Base-by-base conservation (phyloP, 2,113 vertebrate species). In the Forbesichthys agassizii region DNA sequence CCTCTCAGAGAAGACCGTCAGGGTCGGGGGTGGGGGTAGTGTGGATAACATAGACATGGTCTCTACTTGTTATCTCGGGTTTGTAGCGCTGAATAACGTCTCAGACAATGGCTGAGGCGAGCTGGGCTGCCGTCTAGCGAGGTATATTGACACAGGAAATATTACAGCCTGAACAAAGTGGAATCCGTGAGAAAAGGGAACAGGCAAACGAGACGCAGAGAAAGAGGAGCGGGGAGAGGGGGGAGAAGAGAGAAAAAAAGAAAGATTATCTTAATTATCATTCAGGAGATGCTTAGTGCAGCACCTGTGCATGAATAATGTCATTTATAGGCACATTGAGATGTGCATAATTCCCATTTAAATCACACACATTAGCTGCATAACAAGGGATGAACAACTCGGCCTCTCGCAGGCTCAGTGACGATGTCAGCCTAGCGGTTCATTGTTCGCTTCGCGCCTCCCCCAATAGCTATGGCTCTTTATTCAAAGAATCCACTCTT, bases 241-340 rank as follows among this genome's bases (percentile, higher is more conserved):
- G 33, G 47, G 36, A 6, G 33, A 33, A 54, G 20, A 33, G 16
- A 67, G 73, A 80, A 80, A 90, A 82, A 88, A 76, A 86, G 83
- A 91, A 90, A 91, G 91, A 93, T 93, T 93, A 93, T 92, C 93
- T 94, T 93, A 93, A 94, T 94, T 94, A 93, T 93, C 91, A 93
- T 94, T 93, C 90, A 88, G 89, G 91, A 88, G 88, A 89, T 81
- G 90, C 90, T 91, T 86, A 90, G 90, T 88, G 91, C 92, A 91
- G 92, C 92, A 94, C 93, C 93, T 93, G 93, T 92, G 93, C 91
- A 91, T 92, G 91, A 92, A 94, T 93, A 93, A 93, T 93, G 91
- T 92, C 89, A 86, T 93, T 94, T 93, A 93, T 88, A 84, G 91
- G 85, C 88, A 90, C 90, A 89, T 80, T 90, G 91, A 92, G 90